Conservation (phyloP, 2,888 invertebrate genomes). For the Nebria salina region DNA sequence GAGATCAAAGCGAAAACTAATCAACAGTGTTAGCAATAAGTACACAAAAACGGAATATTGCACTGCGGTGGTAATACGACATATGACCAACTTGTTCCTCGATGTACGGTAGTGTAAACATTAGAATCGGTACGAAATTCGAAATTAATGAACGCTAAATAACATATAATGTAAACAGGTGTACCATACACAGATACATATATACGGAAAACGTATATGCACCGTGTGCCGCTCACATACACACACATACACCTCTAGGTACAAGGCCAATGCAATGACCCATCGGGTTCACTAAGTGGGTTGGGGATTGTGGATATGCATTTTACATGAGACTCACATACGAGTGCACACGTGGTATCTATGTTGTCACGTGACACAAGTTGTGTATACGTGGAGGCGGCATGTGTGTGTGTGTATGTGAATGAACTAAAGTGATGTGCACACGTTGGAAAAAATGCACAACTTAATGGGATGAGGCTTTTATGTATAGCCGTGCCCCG, state of each 20-base stretch:
- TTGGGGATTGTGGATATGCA: constrained; percentile 4
- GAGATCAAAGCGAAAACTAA: not conserved
- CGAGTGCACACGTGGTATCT: constrained; percentile 6
- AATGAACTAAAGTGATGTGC: not conserved
- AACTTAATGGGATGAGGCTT: not conserved
- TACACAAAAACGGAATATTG: not conserved
- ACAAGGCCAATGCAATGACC: constrained; percentile 19
- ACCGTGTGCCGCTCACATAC: not conserved
- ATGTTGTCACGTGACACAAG: constrained; percentile 14
- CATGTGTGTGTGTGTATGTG: not conserved
- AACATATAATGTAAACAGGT: constrained; percentile 18
- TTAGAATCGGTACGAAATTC: not conserved
- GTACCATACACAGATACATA: not conserved
- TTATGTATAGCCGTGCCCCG: not conserved
- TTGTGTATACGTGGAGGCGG: constrained; percentile 7
- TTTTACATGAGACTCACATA: constrained; percentile 19
- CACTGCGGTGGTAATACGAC: not conserved
- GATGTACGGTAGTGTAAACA: not conserved
- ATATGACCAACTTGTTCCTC: not conserved
- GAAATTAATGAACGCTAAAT: constrained; percentile 16
- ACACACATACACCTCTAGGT: not conserved
- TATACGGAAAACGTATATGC: too few species aligned
- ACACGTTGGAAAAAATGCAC: not conserved
- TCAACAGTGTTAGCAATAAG: not conserved
- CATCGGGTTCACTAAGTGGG: constrained; percentile 17